Evolutionary conservation across 2,113 vertebrate species (phyloP).

Genomic region (Embiotoca jacksoni): DNA sequence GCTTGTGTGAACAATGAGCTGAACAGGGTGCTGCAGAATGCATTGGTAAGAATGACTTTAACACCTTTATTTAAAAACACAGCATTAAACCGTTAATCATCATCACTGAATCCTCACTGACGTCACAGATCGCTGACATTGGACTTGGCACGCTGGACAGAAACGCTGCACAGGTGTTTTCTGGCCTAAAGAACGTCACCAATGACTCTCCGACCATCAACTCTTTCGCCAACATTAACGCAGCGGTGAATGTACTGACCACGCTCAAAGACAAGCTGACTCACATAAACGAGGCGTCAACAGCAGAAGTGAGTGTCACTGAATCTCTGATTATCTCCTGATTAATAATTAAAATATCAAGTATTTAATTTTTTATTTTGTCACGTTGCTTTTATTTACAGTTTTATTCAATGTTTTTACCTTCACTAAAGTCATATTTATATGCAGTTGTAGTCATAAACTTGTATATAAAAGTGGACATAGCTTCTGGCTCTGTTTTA

Average conservation of each 20-base stretch:
- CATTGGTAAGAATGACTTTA: slow-evolving; percentile 41
- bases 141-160: slow-evolving; percentile 58
- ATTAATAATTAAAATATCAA: no score
- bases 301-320: slow-evolving; percentile 60
- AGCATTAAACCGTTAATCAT: neutral
- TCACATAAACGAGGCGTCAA: rapidly evolving
- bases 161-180: slow-evolving; percentile 31
- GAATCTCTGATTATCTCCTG: neutral
- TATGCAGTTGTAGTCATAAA: no score
- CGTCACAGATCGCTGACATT: slow-evolving; percentile 64
- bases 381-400: no score
- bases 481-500: no score
- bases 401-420: no score
- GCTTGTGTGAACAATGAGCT: slow-evolving; percentile 59
- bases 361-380: no score
- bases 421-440: no score
- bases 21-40: rapidly evolving
- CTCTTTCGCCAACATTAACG: slow-evolving; percentile 50
- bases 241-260: slow-evolving; percentile 29
- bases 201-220: neutral
- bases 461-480: no score
- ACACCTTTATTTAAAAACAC: neutral
- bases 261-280: rapidly evolving
- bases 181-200: slow-evolving; percentile 29
- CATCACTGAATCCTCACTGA: neutral